A percentile compares a stretch with the other conserved stretches of the same genome.
phyloP scores from a whole-genome alignment of 2,888 invertebrate genomes.

The Cetonia aurata region DNA sequence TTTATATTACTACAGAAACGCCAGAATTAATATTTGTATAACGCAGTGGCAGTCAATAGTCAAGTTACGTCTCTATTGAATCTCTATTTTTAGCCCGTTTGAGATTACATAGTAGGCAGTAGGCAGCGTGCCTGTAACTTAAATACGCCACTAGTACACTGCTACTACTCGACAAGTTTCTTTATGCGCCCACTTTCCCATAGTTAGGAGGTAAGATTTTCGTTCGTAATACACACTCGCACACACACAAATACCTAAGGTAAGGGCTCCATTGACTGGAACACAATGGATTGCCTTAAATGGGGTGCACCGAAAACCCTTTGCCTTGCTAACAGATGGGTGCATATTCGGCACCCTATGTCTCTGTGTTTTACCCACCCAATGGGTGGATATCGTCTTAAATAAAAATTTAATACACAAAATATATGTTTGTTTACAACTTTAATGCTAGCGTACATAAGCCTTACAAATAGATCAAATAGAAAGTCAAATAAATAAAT shows the following conservation, averaged over 20 bases:
- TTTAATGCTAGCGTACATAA: too few species aligned
- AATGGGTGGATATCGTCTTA: too few species aligned
- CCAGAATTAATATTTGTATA: conserved; percentile 2
- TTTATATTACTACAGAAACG: background rate
- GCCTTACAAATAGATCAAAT: too few species aligned
- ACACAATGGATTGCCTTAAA: conserved; percentile 34
- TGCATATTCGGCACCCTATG: conserved; percentile 6
- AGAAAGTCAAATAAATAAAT: too few species aligned
- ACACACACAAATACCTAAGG: conserved; percentile 32
- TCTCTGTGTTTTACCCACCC: too few species aligned
- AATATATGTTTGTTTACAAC: too few species aligned
- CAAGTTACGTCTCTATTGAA: conserved; percentile 4
- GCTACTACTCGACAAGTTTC: conserved; percentile 18
- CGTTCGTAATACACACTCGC: conserved; percentile 23
- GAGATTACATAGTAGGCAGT: conserved; percentile 21
- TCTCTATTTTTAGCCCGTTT: conserved; percentile 13
- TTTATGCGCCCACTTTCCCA: conserved; percentile 28
- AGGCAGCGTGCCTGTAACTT: conserved; percentile 16
- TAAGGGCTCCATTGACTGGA: conserved; percentile 34
- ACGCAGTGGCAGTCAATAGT: background rate
- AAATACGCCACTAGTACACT: conserved; percentile 5
- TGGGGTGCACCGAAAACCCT: conserved; percentile 32
- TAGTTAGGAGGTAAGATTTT: conserved; percentile 33
- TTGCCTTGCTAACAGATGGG: conserved; percentile 23
- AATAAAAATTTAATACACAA: too few species aligned